phyloP scores from a whole-genome alignment of 2,888 invertebrate species.

The Nomada fucata region DNA sequence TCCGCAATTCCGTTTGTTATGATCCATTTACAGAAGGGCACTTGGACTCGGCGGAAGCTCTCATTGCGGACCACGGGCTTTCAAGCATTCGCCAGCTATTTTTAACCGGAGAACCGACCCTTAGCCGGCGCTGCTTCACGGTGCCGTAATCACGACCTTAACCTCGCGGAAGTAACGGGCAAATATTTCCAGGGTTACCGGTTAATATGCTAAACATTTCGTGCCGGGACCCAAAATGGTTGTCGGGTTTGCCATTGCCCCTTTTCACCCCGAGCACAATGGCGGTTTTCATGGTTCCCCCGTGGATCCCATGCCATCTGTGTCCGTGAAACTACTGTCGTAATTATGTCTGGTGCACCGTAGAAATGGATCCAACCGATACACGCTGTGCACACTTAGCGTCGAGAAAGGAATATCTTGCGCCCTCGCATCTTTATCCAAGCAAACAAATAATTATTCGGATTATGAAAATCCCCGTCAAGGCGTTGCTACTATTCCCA shows the following conservation, averaged over 20 bases:
- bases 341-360: conserved; percentile 76
- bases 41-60: conserved; percentile 34
- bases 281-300: conserved; percentile 75
- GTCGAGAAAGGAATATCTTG: too few relatives aligned
- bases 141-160: conserved; percentile 67
- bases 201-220: conserved; percentile 78
- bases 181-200: conserved; percentile 62
- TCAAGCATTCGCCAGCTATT: conserved; percentile 43
- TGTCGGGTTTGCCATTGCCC: conserved; percentile 57
- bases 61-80: conserved; percentile 44
- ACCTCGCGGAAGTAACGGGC: conserved; percentile 56
- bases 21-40: conserved; percentile 32
- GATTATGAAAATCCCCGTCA: background rate
- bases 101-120: conserved; percentile 45
- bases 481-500: background rate
- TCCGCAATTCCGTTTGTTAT: conserved; percentile 38
- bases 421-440: too few relatives aligned
- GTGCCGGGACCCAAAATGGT: conserved; percentile 70
- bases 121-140: conserved; percentile 43
- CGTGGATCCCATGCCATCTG: conserved; percentile 67
- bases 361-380: conserved; percentile 38
- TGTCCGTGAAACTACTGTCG: conserved; percentile 76
- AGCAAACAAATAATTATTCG: too few relatives aligned
- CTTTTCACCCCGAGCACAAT: conserved; percentile 78
- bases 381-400: too few relatives aligned